Evolutionary conservation across 2,113 vertebrate genomes (phyloP), one percentile per base, ranked within the genome.

Genomic region (Limnothrissa miodon): DNA sequence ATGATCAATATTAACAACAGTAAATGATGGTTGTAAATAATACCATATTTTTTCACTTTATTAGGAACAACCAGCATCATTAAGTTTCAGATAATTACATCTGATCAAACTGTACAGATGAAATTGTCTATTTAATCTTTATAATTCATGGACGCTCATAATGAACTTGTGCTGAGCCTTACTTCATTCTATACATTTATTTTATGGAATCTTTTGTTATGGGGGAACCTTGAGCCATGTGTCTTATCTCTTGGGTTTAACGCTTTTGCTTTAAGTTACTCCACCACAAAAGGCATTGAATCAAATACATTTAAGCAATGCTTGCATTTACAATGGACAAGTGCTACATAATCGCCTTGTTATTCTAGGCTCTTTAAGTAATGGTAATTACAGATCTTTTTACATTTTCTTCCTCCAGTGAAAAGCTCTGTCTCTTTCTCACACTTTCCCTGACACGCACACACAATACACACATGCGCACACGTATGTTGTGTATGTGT

Each of bases 341-440:
- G 87, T 83, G 86, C 87, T 83, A 83, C 85, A 86, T 92, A 92
- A 94, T 93, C 92, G 88, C 91, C 89, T 93, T 94, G 92, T 93
- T 93, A 93, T 91, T 93, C 87, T 80, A 86, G 93, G 88, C 91
- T 92, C 91, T 93, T 94, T 92, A 93, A 93, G 92, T 93, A 92
- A 93, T 92, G 88, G 90, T 93, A 93, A 94, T 94, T 94, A 92
- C 91, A 86, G 86, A 92, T 94, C 90, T 91, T 90, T 93, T 93
- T 93, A 87, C 90, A 92, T 94, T 92, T 85, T 86, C 87, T 91
- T 94, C 91, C 80, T 86, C 91, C 89, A 92, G 91, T 93, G 95
- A 94, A 92, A 93, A 89, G 89, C 93, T 93, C 89, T 6, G 83
- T 89, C 93, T 94, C 91, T 87, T 85, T 90, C 82, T 86, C 91